Conservation (phyloP, 2,888 invertebrate species). For the Folsomia candida region DNA sequence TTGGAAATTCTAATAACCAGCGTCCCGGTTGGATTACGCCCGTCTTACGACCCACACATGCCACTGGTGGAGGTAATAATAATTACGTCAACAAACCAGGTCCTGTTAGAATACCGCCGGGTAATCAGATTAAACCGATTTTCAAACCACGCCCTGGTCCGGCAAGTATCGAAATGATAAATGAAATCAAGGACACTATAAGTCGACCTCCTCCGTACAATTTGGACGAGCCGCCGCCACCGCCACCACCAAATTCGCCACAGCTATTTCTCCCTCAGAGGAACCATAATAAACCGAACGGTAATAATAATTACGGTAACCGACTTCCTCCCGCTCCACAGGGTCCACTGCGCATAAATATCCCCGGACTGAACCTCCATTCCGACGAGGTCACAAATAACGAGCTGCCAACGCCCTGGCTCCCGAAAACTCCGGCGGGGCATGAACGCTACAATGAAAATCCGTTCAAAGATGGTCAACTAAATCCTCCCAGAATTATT, state of each 20-base stretch:
- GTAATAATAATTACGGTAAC: neutral
- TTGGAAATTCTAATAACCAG: constrained; percentile 43
- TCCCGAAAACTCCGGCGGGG: neutral
- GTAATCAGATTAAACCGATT: neutral
- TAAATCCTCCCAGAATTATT: constrained; percentile 27
- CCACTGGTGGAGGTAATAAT: neutral
- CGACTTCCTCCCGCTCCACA: neutral
- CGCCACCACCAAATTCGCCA: neutral
- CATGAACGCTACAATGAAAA: neutral
- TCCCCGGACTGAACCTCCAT: neutral
- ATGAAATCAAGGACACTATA: constrained; percentile 7
- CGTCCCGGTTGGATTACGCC: constrained; percentile 12
- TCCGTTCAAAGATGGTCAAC: constrained; percentile 31
- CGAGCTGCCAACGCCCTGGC: neutral
- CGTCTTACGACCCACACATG: neutral
- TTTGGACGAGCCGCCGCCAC: neutral
- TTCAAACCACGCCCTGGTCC: neutral
- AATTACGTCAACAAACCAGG: no score
- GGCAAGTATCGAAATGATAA: constrained; percentile 9
- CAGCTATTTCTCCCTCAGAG: constrained; percentile 5
- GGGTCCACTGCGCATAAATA: neutral
- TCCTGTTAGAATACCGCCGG: neutral
- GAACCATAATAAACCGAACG: neutral
- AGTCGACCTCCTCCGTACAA: neutral
- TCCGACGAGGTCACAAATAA: neutral